These are phyloP conservation scores for Pterophyllum scalare DNA, from an alignment of 2,113 vertebrate genomes.

Conservation along the genomic window DNA sequence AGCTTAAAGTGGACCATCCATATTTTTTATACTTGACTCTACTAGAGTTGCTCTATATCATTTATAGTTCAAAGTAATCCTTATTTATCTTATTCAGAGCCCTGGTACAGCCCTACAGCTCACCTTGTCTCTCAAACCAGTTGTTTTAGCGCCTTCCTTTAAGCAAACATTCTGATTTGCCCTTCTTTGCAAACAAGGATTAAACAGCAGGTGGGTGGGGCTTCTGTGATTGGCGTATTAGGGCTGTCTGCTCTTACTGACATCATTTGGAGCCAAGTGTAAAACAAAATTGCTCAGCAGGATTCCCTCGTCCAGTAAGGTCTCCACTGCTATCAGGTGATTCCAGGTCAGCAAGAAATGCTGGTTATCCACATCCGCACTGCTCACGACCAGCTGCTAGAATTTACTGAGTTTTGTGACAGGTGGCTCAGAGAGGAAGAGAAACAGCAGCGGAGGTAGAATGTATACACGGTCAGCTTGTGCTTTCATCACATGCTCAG, in stretches of 20 bases:
- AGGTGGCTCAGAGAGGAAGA: background rate
- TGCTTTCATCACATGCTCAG: conserved; percentile 31
- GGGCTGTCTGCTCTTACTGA: background rate
- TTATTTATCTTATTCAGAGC: background rate
- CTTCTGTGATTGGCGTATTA: background rate
- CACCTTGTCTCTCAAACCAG: background rate
- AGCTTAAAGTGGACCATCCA: background rate
- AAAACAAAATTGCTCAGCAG: background rate
- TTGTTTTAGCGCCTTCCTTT: background rate
- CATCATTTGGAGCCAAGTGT: background rate
- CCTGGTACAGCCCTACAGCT: background rate
- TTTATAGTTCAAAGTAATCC: background rate
- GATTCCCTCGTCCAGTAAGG: background rate
- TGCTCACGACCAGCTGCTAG: background rate
- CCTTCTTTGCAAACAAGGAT: background rate
- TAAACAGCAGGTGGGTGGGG: background rate
- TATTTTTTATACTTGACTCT: background rate
- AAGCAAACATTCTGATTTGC: background rate
- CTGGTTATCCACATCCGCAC: conserved; percentile 29
- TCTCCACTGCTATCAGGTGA: conserved; percentile 43
- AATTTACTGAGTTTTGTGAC: conserved; percentile 28
- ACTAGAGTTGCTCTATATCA: background rate
- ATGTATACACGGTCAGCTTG: conserved; percentile 28
- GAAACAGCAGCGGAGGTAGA: conserved; percentile 11
- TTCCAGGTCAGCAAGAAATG: conserved; percentile 50